Percentiles rank a stretch among this genome's conserved stretches.
Evolutionary conservation across 2,888 invertebrate genomes (phyloP).

Genomic region (Lomographa bimaculata): DNA sequence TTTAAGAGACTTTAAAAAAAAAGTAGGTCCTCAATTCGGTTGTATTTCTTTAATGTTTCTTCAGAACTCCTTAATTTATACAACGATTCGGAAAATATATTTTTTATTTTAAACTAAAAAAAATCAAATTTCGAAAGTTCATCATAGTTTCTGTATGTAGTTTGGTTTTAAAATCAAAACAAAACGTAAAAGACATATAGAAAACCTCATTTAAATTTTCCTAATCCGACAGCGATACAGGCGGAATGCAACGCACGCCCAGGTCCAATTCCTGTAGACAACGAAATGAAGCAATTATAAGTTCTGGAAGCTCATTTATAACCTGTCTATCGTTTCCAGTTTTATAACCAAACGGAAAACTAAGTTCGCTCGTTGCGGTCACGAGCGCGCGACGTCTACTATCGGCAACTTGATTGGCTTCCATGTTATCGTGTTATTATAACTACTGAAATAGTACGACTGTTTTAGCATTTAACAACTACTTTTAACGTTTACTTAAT

Average conservation of each 20-base stretch:
- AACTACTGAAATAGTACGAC: neutral
- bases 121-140: no score
- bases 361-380: constrained; percentile 62
- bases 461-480: no score
- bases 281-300: constrained; percentile 82
- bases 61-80: no score
- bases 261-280: constrained; percentile 45
- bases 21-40: no score
- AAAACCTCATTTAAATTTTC: no score
- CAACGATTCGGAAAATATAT: no score
- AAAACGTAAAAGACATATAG: no score
- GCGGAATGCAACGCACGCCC: constrained; percentile 37
- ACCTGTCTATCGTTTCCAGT: constrained; percentile 74
- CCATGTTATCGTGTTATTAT: constrained; percentile 10
- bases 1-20: no score
- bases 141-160: no score
- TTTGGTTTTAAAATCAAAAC: no score
- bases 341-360: constrained; percentile 73
- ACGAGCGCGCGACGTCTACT: constrained; percentile 46
- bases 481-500: neutral
- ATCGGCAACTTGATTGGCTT: constrained; percentile 39
- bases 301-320: constrained; percentile 78
- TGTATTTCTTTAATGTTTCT: no score
- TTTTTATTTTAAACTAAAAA: no score
- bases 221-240: constrained; percentile 3